phyloP scores from a whole-genome alignment of 92 coral and sea anemone species.

The Pocillopora grandis region DNA sequence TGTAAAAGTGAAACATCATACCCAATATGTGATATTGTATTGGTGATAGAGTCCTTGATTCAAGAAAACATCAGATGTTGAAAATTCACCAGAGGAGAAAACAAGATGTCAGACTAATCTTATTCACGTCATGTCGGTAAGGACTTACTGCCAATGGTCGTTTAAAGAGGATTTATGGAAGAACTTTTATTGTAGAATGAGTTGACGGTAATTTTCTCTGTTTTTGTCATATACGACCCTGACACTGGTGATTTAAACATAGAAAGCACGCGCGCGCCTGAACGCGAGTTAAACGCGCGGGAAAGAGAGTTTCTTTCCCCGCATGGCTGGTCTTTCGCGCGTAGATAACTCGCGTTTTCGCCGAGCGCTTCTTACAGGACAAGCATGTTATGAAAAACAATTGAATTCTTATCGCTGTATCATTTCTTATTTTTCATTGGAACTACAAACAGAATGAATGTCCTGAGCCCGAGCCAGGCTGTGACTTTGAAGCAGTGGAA shows the following conservation, averaged over 20 bases:
- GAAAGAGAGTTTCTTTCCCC: too few relatives aligned
- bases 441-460: conserved; percentile 67
- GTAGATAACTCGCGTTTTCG: too few relatives aligned
- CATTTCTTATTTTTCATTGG: background rate
- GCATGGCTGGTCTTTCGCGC: too few relatives aligned
- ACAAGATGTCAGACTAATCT: conserved; percentile 93
- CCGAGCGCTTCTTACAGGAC: background rate
- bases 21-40: too few relatives aligned
- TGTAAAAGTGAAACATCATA: too few relatives aligned
- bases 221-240: conserved; percentile 14
- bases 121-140: conserved; percentile 69
- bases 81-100: conserved; percentile 88
- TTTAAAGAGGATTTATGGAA: background rate
- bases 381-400: background rate
- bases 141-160: background rate
- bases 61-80: conserved; percentile 63
- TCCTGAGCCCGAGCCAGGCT: conserved; percentile 97
- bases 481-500: conserved; percentile 95
- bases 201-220: too few relatives aligned
- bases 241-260: too few relatives aligned
- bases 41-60: background rate
- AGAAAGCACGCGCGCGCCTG: too few relatives aligned
- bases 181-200: too few relatives aligned
- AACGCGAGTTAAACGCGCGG: too few relatives aligned
- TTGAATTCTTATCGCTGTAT: background rate